Conservation (phyloP, 2,888 invertebrate genomes). For the Nesidiocoris tenuis region DNA sequence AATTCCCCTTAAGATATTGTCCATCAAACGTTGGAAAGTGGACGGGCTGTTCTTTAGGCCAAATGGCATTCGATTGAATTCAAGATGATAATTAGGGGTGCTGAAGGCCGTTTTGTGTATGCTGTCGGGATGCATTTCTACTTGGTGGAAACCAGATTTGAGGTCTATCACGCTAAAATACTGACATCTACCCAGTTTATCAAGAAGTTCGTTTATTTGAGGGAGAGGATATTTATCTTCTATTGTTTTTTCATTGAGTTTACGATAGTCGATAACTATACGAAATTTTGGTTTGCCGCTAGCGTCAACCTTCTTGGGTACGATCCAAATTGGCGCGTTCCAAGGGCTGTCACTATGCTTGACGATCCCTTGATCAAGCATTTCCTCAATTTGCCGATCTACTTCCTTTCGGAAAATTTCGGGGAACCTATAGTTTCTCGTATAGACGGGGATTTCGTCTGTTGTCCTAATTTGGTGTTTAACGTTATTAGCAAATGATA, state of each 20-base stretch:
- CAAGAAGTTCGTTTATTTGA: conserved; percentile 47
- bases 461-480: too few species aligned
- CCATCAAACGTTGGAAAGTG: too few species aligned
- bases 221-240: too few species aligned
- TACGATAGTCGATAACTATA: too few species aligned
- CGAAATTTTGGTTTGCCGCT: too few species aligned
- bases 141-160: conserved; percentile 50
- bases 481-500: background rate
- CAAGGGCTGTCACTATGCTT: too few species aligned
- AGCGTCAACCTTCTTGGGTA: too few species aligned
- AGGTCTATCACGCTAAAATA: conserved; percentile 50
- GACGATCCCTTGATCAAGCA: too few species aligned
- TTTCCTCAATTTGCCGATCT: background rate
- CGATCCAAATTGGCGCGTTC: too few species aligned
- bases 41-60: too few species aligned
- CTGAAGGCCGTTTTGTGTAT: conserved; percentile 30
- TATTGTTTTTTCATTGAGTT: too few species aligned
- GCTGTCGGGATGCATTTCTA: conserved; percentile 35
- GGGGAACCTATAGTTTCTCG: background rate
- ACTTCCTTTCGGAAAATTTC: background rate
- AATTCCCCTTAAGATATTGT: conserved; percentile 24
- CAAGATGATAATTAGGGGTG: conserved; percentile 29
- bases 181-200: conserved; percentile 47
- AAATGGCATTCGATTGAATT: conserved; percentile 28
- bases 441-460: background rate